Percentiles rank a stretch among this genome's conserved stretches.
Evolutionary conservation across 1,140 invertebrate genomes (phyloP).

Genomic region (Ruditapes philippinarum): DNA sequence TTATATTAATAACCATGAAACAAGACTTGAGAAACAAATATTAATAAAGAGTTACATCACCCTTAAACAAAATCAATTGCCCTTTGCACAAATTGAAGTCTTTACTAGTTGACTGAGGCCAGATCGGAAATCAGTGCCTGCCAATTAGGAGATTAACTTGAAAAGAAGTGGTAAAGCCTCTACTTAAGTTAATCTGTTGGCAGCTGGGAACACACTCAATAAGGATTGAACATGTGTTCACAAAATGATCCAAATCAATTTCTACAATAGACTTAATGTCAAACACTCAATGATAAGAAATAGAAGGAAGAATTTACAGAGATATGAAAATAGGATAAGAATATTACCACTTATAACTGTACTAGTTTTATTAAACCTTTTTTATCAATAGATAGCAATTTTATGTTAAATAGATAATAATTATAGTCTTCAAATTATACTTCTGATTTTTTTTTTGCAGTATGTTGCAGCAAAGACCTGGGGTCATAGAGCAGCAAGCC

Average conservation of each 20-base stretch:
- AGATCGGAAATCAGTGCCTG: neutral
- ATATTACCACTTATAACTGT: no score
- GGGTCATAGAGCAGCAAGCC: no score
- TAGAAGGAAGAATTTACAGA: no score
- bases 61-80: neutral
- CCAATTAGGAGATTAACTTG: neutral
- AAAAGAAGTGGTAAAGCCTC: neutral
- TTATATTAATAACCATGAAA: no score
- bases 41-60: neutral
- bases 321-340: no score
- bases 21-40: no score
- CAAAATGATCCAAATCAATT: neutral
- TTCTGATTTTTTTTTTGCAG: no score
- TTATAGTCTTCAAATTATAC: no score
- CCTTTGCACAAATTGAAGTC: neutral
- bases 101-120: neutral
- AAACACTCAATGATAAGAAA: neutral
- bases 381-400: no score
- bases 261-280: neutral
- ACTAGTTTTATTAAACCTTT: no score
- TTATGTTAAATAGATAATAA: no score
- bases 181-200: constrained; percentile 1
- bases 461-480: no score
- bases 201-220: neutral
- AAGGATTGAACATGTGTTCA: constrained; percentile 29